Conservation (phyloP, 2,113 vertebrate species). For the Calonectris borealis region DNA sequence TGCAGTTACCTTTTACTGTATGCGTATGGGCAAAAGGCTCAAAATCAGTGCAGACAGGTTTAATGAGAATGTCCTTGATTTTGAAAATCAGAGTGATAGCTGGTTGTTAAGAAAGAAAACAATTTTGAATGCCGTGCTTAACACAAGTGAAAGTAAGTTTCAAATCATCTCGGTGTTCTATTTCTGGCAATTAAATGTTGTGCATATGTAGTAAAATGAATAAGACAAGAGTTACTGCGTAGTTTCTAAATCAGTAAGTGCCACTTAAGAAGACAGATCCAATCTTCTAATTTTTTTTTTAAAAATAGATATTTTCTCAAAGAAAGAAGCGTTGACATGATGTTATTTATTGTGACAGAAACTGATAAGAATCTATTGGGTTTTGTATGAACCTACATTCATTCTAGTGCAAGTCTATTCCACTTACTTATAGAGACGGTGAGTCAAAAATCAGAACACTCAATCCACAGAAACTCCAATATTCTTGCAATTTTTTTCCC, state of each 20-base stretch:
- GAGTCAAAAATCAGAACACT: not conserved
- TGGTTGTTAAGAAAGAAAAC: not conserved
- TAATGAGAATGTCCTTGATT: not conserved
- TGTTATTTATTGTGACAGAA: not conserved
- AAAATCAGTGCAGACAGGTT: not conserved
- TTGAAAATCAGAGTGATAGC: not conserved
- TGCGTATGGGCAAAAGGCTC: not conserved
- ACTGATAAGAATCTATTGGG: not conserved
- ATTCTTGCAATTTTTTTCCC: rapidly evolving
- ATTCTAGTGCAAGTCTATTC: not conserved
- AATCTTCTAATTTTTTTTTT: not conserved
- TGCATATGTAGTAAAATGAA: not conserved
- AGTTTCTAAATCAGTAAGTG: not conserved
- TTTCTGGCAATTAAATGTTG: not conserved
- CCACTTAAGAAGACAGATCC: not conserved
- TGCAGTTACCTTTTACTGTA: not conserved
- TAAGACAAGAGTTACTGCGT: not conserved
- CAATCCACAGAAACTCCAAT: not conserved
- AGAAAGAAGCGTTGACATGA: not conserved
- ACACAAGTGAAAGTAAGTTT: not conserved
- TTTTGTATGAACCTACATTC: not conserved
- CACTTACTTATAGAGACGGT: not conserved
- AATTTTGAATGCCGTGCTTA: not conserved
- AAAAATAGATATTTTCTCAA: not conserved
- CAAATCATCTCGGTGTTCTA: not conserved